phyloP scores from a whole-genome alignment of 2,113 vertebrate species.

The Emydura subglobosa region DNA sequence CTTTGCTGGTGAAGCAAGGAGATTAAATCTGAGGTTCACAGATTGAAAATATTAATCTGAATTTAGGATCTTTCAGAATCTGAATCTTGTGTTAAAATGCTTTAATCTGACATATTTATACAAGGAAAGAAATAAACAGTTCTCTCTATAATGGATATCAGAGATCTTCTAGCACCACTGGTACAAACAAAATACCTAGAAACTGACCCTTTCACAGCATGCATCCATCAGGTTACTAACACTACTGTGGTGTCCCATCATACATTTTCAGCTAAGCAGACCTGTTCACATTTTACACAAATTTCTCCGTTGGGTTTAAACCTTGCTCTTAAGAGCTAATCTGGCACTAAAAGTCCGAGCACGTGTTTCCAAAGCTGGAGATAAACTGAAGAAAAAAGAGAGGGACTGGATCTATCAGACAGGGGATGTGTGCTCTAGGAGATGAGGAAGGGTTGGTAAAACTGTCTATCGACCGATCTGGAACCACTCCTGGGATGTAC shows the following conservation, averaged over 20 bases:
- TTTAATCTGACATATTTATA: conserved; percentile 58
- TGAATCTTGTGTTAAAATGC: conserved; percentile 27
- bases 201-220: neutral
- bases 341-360: neutral
- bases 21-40: conserved; percentile 53
- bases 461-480: neutral
- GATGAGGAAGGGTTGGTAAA: accelerated
- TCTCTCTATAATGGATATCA: neutral
- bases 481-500: neutral
- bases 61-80: conserved; percentile 34
- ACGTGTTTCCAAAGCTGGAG: neutral
- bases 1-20: conserved; percentile 46
- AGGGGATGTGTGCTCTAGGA: neutral
- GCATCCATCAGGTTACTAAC: neutral
- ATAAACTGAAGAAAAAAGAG: neutral
- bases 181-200: conserved; percentile 10
- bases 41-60: conserved; percentile 47
- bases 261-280: neutral
- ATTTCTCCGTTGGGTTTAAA: neutral
- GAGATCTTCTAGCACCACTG: neutral
- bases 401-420: neutral
- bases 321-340: neutral
- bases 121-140: conserved; percentile 33
- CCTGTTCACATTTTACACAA: neutral
- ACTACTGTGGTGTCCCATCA: neutral